Evolutionary conservation across 2,797 vertebrate species (phyloP), one percentile per base, ranked within the genome.

Genomic region (Phrynocephalus forsythii): DNA sequence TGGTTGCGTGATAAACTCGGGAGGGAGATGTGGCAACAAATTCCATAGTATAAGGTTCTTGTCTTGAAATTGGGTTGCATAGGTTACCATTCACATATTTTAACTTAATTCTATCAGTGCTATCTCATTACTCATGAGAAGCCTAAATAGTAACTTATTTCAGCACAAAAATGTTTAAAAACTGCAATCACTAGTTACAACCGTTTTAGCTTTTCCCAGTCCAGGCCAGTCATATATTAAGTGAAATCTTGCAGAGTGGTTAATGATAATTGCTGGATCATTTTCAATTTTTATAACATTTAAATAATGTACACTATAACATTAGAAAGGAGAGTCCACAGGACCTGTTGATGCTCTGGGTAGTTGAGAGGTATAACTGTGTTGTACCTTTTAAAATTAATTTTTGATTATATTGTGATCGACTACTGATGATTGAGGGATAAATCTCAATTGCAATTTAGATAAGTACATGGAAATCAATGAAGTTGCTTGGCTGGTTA

Each of bases 361-460:
- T 94, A 92, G 87, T 88, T 91, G 92, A 89, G 91, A 93, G 75
- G 84, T 93, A 75, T 50, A 30, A 2, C 69, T 93, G 48, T 82
- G 87, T 86, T 93, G 56, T 94, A 89, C 81, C 93, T 94, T 94
- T 86, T 67, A 83, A 86, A 69, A 88, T 91, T 94, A 78, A 90
- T 92, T 90, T 90, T 93, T 94, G 83, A 90, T 87, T 92, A 83
- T 82, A 9, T 82, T 87, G 6, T 86, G 0, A n/a, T 90, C 82
- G 81, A 68, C 91, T 94, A 91, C 92, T 93, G 91, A 52, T 82
- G 82, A 76, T 89, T 0, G 87, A 85, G 82, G 89, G 87, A 92
- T 90, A 86, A 90, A 81, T 82, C 91, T 92, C 84, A 50, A 80
- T 87, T 76, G 6, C 82, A 30, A 86, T 77, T 66, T 3, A 0